These are phyloP conservation scores for Itoplectis maculator DNA, from an alignment of 2,888 invertebrate genomes.

Conservation along the genomic window DNA sequence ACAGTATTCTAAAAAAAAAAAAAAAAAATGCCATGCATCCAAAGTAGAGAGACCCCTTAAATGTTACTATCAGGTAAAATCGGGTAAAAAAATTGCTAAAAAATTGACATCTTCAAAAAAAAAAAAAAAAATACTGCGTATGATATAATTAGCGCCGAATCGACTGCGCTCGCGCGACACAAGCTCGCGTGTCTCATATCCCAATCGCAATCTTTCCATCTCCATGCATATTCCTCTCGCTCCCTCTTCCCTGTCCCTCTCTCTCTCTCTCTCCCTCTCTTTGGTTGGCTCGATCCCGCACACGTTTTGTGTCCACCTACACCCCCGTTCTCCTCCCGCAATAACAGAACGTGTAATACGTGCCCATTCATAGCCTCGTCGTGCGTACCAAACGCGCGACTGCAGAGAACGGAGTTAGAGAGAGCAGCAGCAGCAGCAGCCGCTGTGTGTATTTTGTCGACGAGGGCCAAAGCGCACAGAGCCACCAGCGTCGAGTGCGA, in stretches of 20 bases:
- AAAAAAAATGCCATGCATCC: too few species aligned
- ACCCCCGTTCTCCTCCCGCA: conserved; percentile 58
- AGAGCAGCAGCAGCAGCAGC: background rate
- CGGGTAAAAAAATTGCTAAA: background rate
- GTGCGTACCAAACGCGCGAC: conserved; percentile 60
- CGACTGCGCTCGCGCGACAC: conserved; percentile 16
- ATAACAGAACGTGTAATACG: conserved; percentile 68
- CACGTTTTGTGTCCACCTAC: conserved; percentile 50
- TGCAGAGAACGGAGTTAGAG: background rate
- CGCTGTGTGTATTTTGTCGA: conserved; percentile 28
- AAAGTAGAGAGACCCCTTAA: too few species aligned
- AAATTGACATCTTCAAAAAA: background rate
- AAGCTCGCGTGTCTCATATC: conserved; percentile 57
- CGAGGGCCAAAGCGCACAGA: conserved; percentile 10
- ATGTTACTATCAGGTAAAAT: background rate
- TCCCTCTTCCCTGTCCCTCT: conserved; percentile 33
- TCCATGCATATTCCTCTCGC: conserved; percentile 34
- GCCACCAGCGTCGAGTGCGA: conserved; percentile 8
- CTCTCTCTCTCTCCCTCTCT: background rate
- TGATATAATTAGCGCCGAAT: conserved; percentile 30
- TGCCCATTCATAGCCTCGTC: conserved; percentile 72
- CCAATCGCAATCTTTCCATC: conserved; percentile 29
- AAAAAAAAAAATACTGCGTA: background rate
- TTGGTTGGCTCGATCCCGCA: too few species aligned
- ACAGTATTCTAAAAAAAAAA: too few species aligned